A percentile compares a stretch with the other conserved stretches of the same genome.
Evolutionary conservation across 2,113 vertebrate species (phyloP).

Genomic region (Pontoporia blainvillei): DNA sequence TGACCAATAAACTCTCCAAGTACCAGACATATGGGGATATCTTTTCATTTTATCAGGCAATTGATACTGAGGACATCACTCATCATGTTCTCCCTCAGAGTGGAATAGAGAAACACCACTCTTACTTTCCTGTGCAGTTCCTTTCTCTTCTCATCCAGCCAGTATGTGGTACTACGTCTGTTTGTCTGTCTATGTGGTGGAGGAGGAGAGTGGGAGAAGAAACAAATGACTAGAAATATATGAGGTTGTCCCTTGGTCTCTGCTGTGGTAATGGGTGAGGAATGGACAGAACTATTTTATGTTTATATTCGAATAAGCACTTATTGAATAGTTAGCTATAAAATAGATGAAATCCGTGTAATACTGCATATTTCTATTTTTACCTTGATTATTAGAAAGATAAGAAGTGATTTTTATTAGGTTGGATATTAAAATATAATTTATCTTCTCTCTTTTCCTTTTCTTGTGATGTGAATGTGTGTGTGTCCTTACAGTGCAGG

Average conservation of each 20-base stretch:
- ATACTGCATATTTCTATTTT: background rate
- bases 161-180: accelerated
- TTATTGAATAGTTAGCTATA: background rate
- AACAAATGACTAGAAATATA: accelerated
- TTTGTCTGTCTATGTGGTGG: background rate
- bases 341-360: background rate
- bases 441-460: background rate
- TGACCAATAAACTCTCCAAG: background rate
- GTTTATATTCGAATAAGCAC: background rate
- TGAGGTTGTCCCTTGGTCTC: too few relatives aligned
- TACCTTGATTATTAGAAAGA: too few relatives aligned
- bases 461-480: background rate
- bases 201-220: too few relatives aligned
- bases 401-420: background rate
- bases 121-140: accelerated
- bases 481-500: background rate
- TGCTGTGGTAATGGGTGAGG: too few relatives aligned
- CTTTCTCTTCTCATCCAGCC: background rate
- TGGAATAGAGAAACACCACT: accelerated
- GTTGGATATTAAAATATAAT: background rate
- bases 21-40: background rate
- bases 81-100: background rate
- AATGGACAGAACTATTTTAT: accelerated
- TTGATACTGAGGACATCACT: background rate
- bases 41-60: background rate